Percentiles rank a stretch among this genome's conserved stretches.
phyloP scores from a whole-genome alignment of 2,888 invertebrate genomes.

The Halictus ligatus region DNA sequence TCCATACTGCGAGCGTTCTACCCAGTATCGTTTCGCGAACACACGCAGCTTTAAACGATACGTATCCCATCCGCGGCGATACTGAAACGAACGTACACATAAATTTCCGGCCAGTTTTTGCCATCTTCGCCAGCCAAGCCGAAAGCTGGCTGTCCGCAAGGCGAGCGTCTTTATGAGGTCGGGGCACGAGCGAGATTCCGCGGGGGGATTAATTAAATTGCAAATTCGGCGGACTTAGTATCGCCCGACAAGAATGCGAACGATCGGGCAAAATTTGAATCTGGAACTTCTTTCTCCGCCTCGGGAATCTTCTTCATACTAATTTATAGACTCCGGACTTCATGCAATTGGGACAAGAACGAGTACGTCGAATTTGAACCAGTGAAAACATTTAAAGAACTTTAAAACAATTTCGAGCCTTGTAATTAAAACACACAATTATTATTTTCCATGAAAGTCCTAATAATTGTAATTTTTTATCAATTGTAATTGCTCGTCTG shows the following conservation, averaged over 20 bases:
- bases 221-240: not conserved
- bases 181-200: not conserved
- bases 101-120: slow-evolving; percentile 17
- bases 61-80: slow-evolving; percentile 21
- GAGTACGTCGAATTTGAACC: not conserved
- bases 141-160: slow-evolving; percentile 3
- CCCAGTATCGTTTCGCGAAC: slow-evolving; percentile 6
- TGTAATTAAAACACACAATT: no score
- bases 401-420: not conserved
- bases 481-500: no score
- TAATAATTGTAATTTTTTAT: no score
- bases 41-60: slow-evolving; percentile 2
- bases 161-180: not conserved
- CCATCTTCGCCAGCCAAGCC: not conserved
- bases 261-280: not conserved
- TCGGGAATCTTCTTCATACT: not conserved
- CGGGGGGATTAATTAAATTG: slow-evolving; percentile 3
- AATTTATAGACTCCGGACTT: not conserved
- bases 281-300: not conserved
- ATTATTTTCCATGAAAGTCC: no score
- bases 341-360: not conserved
- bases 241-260: not conserved
- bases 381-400: not conserved
- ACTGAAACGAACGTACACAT: slow-evolving; percentile 18
- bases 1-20: slow-evolving; percentile 13